Percentiles rank a stretch among this genome's conserved stretches.
These are phyloP conservation scores for Cryptocephalus moraei DNA, from an alignment of 2,888 invertebrate species.

Conservation along the genomic window DNA sequence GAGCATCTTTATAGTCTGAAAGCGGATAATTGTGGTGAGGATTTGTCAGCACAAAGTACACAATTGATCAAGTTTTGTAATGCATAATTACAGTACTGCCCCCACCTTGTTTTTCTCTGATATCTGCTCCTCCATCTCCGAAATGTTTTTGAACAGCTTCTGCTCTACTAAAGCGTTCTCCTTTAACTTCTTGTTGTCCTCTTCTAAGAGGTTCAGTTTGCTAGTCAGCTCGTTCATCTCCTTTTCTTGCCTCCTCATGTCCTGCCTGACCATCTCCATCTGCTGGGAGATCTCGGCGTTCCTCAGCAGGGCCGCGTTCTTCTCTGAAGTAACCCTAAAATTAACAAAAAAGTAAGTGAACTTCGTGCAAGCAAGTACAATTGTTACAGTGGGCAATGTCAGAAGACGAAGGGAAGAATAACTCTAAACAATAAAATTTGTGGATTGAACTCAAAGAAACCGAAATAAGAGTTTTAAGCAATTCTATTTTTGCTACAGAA, in stretches of 20 bases:
- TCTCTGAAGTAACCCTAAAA: constrained; percentile 60
- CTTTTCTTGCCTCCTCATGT: constrained; percentile 57
- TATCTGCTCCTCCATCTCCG: constrained; percentile 50
- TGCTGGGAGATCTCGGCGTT: constrained; percentile 78
- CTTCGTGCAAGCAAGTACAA: no score
- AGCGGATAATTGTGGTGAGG: constrained; percentile 13
- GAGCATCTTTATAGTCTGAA: constrained; percentile 75
- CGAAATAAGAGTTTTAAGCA: no score
- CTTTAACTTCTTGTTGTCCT: constrained; percentile 32
- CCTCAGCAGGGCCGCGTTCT: constrained; percentile 61
- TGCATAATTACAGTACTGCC: no score
- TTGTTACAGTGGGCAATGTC: no score
- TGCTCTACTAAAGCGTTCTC: constrained; percentile 40
- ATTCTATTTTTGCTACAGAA: background rate
- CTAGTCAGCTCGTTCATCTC: constrained; percentile 52
- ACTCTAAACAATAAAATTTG: no score
- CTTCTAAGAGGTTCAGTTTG: constrained; percentile 47
- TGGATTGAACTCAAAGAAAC: no score
- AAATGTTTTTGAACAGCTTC: constrained; percentile 40
- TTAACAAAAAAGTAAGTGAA: background rate
- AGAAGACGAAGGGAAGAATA: no score
- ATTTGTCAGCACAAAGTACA: background rate
- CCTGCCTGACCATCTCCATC: constrained; percentile 64
- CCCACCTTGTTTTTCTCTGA: constrained; percentile 53
- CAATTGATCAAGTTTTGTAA: background rate